phyloP scores from a whole-genome alignment of 1,140 invertebrate species.

The Lutraria rhynchaena region DNA sequence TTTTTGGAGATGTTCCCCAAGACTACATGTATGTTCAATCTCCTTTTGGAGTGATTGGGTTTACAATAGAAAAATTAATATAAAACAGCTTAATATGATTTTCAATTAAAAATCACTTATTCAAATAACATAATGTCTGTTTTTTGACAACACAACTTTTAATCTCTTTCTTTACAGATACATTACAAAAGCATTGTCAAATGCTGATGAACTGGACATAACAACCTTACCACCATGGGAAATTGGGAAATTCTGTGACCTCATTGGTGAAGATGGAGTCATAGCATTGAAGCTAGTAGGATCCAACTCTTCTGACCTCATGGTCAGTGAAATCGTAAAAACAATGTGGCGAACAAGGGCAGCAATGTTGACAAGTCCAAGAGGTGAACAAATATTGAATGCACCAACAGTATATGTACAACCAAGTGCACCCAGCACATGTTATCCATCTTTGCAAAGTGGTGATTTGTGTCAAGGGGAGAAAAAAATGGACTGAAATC shows the following conservation, averaged over 20 bases:
- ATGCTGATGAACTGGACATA: not conserved
- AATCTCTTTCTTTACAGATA: not conserved
- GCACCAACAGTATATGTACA: not conserved
- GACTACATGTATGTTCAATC: too few species aligned
- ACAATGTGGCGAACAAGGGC: conserved; percentile 3
- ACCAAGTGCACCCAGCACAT: not conserved
- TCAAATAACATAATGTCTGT: too few species aligned
- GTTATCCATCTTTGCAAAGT: too few species aligned
- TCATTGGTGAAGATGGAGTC: conserved; percentile 33
- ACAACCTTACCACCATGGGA: not conserved
- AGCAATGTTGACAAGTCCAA: not conserved
- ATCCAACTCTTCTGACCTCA: conserved; percentile 1
- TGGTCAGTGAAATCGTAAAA: conserved; percentile 11
- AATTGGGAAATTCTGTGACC: not conserved
- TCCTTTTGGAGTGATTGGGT: too few species aligned
- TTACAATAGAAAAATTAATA: too few species aligned
- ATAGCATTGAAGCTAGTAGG: conserved; percentile 10
- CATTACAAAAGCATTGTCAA: not conserved
- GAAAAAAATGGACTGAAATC: too few species aligned
- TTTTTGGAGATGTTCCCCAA: too few species aligned
- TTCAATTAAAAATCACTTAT: too few species aligned
- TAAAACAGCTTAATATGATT: too few species aligned
- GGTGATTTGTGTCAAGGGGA: too few species aligned
- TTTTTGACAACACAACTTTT: too few species aligned
- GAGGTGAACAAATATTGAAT: not conserved